Evolutionary conservation across 2,113 vertebrate species (phyloP).

Genomic region (Bettongia penicillata): DNA sequence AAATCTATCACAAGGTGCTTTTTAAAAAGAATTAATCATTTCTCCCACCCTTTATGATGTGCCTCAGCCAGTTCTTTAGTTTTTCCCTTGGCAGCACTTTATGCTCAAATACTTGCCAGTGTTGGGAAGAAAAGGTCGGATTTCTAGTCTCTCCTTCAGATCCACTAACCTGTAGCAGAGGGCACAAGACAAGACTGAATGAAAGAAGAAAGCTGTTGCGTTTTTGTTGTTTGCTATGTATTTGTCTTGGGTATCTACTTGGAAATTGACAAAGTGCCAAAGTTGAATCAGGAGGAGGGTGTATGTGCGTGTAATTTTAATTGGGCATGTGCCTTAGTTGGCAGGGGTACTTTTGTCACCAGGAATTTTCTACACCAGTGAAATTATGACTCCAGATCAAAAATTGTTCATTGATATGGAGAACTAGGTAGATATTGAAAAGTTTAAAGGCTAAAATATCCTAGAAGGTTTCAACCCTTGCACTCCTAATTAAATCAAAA

Average conservation of each 20-base stretch:
- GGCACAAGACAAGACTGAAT: background rate
- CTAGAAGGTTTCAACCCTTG: constrained; percentile 40
- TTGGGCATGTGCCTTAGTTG: constrained; percentile 31
- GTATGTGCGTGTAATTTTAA: constrained; percentile 20
- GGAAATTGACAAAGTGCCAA: constrained; percentile 14
- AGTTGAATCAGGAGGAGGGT: constrained; percentile 25
- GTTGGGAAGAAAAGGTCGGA: background rate
- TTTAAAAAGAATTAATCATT: constrained; percentile 49
- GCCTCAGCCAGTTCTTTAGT: background rate
- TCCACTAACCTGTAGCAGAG: background rate
- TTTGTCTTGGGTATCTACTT: background rate
- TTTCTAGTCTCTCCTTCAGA: background rate
- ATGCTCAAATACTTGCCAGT: background rate
- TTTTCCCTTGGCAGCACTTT: constrained; percentile 8
- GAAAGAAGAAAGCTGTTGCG: constrained; percentile 24
- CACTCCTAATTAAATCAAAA: background rate
- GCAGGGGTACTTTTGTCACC: background rate
- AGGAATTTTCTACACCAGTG: background rate
- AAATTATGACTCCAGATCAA: background rate
- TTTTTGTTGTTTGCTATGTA: background rate
- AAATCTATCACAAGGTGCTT: constrained; percentile 21
- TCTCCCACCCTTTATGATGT: constrained; percentile 25
- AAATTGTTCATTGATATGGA: constrained; percentile 24
- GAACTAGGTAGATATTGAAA: constrained; percentile 4
- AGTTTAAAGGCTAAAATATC: constrained; percentile 6